These are phyloP conservation scores for Dendrocincla fuliginosa DNA, from an alignment of 2,797 vertebrate genomes.

Conservation along the genomic window DNA sequence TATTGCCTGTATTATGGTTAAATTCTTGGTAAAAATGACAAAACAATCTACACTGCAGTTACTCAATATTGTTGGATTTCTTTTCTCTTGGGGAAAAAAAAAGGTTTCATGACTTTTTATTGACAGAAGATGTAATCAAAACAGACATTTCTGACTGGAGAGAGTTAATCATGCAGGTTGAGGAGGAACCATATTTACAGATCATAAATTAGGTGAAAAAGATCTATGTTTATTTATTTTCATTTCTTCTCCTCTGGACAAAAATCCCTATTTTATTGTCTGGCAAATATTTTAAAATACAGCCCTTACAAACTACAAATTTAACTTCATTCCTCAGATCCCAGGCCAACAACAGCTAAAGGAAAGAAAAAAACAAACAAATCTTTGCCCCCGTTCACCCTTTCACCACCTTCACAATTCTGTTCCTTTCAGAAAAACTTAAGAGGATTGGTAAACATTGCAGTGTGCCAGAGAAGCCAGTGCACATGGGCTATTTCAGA, in stretches of 20 bases:
- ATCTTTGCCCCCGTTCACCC: slow-evolving; percentile 14
- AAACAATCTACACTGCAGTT: not conserved
- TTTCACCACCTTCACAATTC: slow-evolving; percentile 27
- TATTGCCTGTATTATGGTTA: not conserved
- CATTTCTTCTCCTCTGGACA: slow-evolving; percentile 14
- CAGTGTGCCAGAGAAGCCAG: not conserved
- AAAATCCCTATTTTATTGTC: slow-evolving; percentile 45
- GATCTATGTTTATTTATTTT: slow-evolving; percentile 46
- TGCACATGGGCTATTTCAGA: not conserved
- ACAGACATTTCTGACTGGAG: not conserved
- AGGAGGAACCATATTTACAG: slow-evolving; percentile 23
- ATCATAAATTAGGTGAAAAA: slow-evolving; percentile 53
- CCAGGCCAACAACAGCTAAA: slow-evolving; percentile 39
- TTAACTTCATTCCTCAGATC: slow-evolving; percentile 32
- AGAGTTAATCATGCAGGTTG: slow-evolving; percentile 5
- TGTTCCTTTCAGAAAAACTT: slow-evolving; percentile 40
- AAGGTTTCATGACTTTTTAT: not conserved
- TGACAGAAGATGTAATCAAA: slow-evolving; percentile 18
- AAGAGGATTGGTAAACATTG: not conserved
- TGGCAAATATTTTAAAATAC: slow-evolving; percentile 44
- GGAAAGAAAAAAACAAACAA: slow-evolving; percentile 42
- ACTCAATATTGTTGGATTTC: slow-evolving; percentile 2
- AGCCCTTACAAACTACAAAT: slow-evolving; percentile 25
- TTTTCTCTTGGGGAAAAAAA: not conserved
- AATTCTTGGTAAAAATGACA: not conserved